Evolutionary conservation across 2,113 vertebrate genomes (phyloP).

Genomic region (Nyctereutes procyonoides): DNA sequence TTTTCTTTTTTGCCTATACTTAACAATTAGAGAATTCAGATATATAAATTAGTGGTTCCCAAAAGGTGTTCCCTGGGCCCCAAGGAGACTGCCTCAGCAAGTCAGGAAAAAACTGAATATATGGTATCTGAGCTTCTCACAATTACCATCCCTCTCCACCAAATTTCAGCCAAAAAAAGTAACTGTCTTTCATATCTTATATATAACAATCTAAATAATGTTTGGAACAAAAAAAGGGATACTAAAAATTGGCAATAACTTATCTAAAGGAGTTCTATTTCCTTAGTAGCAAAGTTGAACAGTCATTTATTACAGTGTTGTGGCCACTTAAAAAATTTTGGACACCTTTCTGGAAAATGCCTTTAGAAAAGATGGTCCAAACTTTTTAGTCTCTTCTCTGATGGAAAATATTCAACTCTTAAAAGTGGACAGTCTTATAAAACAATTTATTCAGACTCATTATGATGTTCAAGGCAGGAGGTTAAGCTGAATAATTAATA

Average conservation of each 20-base stretch:
- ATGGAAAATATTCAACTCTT: background rate
- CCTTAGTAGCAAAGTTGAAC: background rate
- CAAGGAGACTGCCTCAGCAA: background rate
- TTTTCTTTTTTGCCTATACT: background rate
- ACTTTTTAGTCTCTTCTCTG: background rate
- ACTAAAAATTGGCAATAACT: background rate
- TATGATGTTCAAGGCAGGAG: background rate
- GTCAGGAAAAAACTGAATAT: background rate
- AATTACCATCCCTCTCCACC: background rate
- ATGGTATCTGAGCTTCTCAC: background rate
- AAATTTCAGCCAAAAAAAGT: background rate
- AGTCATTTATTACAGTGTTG: background rate
- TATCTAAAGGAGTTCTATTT: background rate
- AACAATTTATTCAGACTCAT: background rate
- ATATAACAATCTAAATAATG: background rate
- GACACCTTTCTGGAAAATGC: background rate
- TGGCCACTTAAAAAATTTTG: background rate
- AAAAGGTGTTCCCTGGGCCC: background rate
- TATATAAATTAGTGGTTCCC: background rate
- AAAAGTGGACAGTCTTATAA: background rate
- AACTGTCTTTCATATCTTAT: background rate
- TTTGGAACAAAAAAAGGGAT: background rate
- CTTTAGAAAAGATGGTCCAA: background rate
- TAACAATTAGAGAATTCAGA: background rate
- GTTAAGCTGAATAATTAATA: conserved; percentile 44